These are phyloP conservation scores for Rhopalosiphum maidis DNA, from an alignment of 1,140 invertebrate genomes.

Conservation along the genomic window DNA sequence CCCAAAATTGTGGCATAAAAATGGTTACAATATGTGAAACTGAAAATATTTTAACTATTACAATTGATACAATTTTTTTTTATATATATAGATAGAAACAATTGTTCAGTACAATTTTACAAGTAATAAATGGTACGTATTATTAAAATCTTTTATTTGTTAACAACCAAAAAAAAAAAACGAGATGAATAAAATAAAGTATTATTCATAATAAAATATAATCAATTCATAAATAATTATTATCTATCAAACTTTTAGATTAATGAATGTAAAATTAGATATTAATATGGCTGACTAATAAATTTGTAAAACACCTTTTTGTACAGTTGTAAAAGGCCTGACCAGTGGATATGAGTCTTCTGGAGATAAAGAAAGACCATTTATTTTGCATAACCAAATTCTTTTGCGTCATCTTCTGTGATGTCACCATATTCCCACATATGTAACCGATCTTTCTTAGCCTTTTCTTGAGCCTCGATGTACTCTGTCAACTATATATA, in stretches of 20 bases:
- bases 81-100: not conserved
- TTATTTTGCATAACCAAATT: slow-evolving; percentile 72
- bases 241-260: slow-evolving; percentile 10
- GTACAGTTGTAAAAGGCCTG: slow-evolving; percentile 55
- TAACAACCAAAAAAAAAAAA: slow-evolving; percentile 39
- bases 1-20: not conserved
- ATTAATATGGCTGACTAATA: slow-evolving; percentile 53
- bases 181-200: slow-evolving; percentile 36
- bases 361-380: slow-evolving; percentile 33
- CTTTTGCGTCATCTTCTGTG: slow-evolving; percentile 91
- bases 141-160: slow-evolving; percentile 16
- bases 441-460: slow-evolving; percentile 81
- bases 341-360: slow-evolving; percentile 55
- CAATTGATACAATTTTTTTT: not conserved
- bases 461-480: slow-evolving; percentile 81
- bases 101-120: slow-evolving; percentile 17
- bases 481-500: slow-evolving; percentile 77
- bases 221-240: slow-evolving; percentile 29
- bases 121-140: not conserved
- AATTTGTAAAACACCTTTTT: slow-evolving; percentile 56
- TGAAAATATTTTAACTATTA: slow-evolving; percentile 45
- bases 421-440: slow-evolving; percentile 98
- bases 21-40: not conserved
- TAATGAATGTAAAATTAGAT: slow-evolving; percentile 41
- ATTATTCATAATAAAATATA: slow-evolving; percentile 53